phyloP scores from a whole-genome alignment of 2,888 invertebrate species.

The Timandra comae region DNA sequence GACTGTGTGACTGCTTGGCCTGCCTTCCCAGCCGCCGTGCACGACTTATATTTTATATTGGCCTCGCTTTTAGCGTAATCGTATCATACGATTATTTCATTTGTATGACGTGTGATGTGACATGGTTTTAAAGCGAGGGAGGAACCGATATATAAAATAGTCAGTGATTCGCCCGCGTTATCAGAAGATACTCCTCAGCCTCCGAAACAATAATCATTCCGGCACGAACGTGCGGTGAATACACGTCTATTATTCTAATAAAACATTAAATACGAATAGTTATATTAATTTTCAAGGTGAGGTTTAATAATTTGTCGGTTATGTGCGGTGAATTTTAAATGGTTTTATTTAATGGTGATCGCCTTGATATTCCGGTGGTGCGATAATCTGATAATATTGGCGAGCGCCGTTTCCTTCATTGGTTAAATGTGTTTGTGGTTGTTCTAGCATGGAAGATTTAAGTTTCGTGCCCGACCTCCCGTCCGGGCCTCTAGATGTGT shows the following conservation, averaged over 20 bases:
- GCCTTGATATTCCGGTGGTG: constrained; percentile 32
- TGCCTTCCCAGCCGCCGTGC: not conserved
- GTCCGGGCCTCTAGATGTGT: constrained; percentile 85
- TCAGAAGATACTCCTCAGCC: constrained; percentile 32
- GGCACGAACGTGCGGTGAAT: constrained; percentile 19
- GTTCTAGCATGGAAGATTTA: constrained; percentile 68
- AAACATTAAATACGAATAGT: constrained; percentile 13
- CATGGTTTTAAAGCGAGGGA: constrained; percentile 20
- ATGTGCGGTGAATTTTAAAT: constrained; percentile 11
- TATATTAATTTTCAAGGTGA: constrained; percentile 41
- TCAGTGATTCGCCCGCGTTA: constrained; percentile 32
- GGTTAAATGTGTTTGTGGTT: constrained; percentile 22
- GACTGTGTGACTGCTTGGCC: constrained; percentile 1
- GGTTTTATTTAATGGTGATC: constrained; percentile 34
- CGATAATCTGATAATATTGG: constrained; percentile 33
- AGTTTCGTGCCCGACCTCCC: constrained; percentile 82
- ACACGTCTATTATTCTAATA: constrained; percentile 14
- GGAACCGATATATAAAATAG: constrained; percentile 34
- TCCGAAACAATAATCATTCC: constrained; percentile 28
- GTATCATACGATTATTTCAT: no score
- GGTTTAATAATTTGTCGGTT: constrained; percentile 20
- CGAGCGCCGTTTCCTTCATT: constrained; percentile 20
- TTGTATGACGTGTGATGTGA: constrained; percentile 24
- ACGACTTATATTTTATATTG: no score
- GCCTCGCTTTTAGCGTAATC: constrained; percentile 7